Percentiles rank a stretch among this genome's conserved stretches.
phyloP scores from a whole-genome alignment of 2,888 invertebrate genomes.

The Cantharis lateralis region DNA sequence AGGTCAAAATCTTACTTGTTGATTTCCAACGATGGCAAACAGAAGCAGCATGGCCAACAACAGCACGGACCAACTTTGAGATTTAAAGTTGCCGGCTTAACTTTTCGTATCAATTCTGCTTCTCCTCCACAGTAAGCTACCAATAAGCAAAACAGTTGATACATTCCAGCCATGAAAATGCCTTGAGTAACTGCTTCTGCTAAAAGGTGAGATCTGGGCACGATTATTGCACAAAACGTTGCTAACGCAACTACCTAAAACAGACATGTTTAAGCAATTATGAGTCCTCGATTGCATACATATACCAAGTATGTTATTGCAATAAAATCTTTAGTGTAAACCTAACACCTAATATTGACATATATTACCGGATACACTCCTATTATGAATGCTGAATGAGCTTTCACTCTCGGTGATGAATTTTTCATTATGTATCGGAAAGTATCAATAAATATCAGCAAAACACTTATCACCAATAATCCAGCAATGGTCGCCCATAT shows the following conservation, averaged over 20 bases:
- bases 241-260: conserved; percentile 64
- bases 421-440: conserved; percentile 60
- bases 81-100: conserved; percentile 63
- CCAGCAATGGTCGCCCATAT: conserved; percentile 61
- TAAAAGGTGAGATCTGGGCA: conserved; percentile 68
- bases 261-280: neutral
- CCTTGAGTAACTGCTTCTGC: conserved; percentile 73
- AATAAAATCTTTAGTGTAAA: neutral
- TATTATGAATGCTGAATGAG: conserved; percentile 62
- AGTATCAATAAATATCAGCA: conserved; percentile 61
- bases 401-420: conserved; percentile 59
- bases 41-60: conserved; percentile 71
- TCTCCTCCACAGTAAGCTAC: conserved; percentile 69
- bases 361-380: conserved; percentile 67
- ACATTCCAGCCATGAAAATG: conserved; percentile 70
- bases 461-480: conserved; percentile 57
- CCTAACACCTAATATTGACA: neutral
- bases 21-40: conserved; percentile 62
- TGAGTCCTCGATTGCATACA: conserved; percentile 1
- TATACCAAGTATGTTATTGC: neutral
- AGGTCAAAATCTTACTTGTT: conserved; percentile 56
- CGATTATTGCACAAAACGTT: conserved; percentile 62
- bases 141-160: conserved; percentile 70
- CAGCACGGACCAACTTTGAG: conserved; percentile 72
- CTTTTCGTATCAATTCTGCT: conserved; percentile 62